Percentiles rank a stretch among this genome's conserved stretches.
Conservation (phyloP, 2,113 vertebrate genomes). For the Nannospalax galili region DNA sequence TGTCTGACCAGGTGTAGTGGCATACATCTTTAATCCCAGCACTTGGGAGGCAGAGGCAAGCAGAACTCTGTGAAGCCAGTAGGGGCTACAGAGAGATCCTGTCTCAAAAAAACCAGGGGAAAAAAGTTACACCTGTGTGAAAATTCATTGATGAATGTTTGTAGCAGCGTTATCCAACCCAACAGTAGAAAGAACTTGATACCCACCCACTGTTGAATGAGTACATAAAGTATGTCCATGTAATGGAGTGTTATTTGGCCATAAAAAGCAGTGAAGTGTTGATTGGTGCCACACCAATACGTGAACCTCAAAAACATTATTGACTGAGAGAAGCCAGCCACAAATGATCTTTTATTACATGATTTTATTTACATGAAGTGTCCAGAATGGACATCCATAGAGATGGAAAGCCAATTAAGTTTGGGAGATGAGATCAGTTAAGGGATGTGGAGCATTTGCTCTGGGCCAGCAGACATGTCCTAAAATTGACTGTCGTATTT, state of each 20-base stretch:
- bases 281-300: not conserved
- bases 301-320: not conserved
- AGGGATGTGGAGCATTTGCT: not conserved
- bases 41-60: too few relatives aligned
- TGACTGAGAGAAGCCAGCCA: not conserved
- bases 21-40: too few relatives aligned
- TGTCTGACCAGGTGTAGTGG: not conserved
- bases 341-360: not conserved
- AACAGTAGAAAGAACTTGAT: not conserved
- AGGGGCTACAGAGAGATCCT: too few relatives aligned
- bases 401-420: not conserved
- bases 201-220: not conserved
- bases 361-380: not conserved
- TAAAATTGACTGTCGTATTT: not conserved
- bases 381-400: not conserved
- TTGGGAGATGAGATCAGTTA: not conserved
- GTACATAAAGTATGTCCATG: slow-evolving; percentile 7
- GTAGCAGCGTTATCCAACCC: not conserved
- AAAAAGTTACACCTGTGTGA: too few relatives aligned
- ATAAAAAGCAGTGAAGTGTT: not conserved
- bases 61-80: too few relatives aligned
- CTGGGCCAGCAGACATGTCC: not conserved
- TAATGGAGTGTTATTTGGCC: not conserved
- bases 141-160: not conserved
- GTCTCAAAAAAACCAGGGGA: too few relatives aligned